Evolutionary conservation across 2,113 vertebrate species (phyloP).

Genomic region (Periophthalmus modestus): DNA sequence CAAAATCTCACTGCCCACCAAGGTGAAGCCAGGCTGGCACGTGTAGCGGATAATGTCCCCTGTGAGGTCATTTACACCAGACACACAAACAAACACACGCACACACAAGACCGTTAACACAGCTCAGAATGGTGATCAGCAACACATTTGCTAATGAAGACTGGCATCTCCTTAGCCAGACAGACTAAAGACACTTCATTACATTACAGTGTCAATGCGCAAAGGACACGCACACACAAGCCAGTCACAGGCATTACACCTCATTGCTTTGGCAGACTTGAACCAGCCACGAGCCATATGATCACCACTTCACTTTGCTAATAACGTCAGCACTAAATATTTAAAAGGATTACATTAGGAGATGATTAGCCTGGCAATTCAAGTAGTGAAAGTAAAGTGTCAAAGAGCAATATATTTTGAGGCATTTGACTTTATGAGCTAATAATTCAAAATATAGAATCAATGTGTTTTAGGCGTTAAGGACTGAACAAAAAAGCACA

Average conservation of each 20-base stretch:
- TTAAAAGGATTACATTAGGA: slow-evolving; percentile 37
- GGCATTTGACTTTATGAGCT: not conserved
- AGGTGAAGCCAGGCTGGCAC: slow-evolving; percentile 92
- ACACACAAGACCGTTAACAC: slow-evolving; percentile 19
- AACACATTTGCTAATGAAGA: slow-evolving; percentile 65
- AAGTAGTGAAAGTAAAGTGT: slow-evolving; percentile 20
- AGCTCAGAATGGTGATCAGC: slow-evolving; percentile 53
- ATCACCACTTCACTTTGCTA: slow-evolving; percentile 44
- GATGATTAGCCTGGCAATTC: slow-evolving; percentile 39
- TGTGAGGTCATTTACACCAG: slow-evolving; percentile 66
- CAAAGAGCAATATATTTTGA: not conserved
- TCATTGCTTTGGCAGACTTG: slow-evolving; percentile 27
- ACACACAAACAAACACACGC: slow-evolving; percentile 16
- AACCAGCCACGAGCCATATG: slow-evolving; percentile 33
- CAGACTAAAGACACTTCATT: slow-evolving; percentile 43
- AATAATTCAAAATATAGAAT: not conserved
- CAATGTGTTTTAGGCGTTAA: not conserved
- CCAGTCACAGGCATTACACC: slow-evolving; percentile 29
- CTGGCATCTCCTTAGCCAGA: slow-evolving; percentile 40
- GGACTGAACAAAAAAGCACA: too few relatives aligned
- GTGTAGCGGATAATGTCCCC: slow-evolving; percentile 96
- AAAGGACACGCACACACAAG: slow-evolving; percentile 23
- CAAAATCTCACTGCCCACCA: slow-evolving; percentile 93
- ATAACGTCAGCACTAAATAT: slow-evolving; percentile 47
- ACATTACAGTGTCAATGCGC: slow-evolving; percentile 27